Evolutionary conservation across 2,888 invertebrate species (phyloP), one percentile per base, ranked within the genome.

Genomic region (Crocallis elinguaria): DNA sequence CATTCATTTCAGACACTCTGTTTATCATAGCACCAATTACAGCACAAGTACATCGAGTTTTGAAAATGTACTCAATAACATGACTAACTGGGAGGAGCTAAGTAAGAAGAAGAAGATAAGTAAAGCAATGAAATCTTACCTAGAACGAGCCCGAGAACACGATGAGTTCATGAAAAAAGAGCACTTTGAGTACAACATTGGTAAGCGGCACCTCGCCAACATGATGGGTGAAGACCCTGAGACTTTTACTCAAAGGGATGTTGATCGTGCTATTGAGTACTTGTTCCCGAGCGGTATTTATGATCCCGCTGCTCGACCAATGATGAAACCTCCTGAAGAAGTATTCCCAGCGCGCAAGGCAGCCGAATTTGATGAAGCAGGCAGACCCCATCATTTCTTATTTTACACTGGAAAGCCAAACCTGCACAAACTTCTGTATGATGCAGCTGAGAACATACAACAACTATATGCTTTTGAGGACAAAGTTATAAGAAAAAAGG

Each of bases 151-250:
- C 5, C 92, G 92, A 70, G 94, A 95, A 72, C 95, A 98, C 77
- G 96, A 97, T 75, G 93, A 94, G 57, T 97, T 98, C 75, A 96
- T 98, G 94, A 93, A 94, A 71, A 93, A 93, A 59, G 95, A 98
- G 83, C 92, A 93, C 41, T 82, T 93, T 8, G 97, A 98, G 72
- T 99, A 94, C 82, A 95, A 97, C 80, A 95, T 98, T 72, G 99
- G 99, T 11, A 97, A 96, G 81, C 92, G 98, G 23, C 98, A 99
- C 91, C 93, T 99, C 60, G 99, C 99, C 0, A 99, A 98, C 82
- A 99, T 99, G 94, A 99, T 99, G 99, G 99, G 99, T 0, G 95
- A 95, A 82, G 96, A 99, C 91, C 95, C 96, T 0, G 96, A 98
- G 72, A 94, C 93, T 0, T 97, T 99, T 77, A 96, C 96, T 0